Base-by-base conservation (phyloP, 2,113 vertebrate genomes). In the Megaptera novaeangliae region DNA sequence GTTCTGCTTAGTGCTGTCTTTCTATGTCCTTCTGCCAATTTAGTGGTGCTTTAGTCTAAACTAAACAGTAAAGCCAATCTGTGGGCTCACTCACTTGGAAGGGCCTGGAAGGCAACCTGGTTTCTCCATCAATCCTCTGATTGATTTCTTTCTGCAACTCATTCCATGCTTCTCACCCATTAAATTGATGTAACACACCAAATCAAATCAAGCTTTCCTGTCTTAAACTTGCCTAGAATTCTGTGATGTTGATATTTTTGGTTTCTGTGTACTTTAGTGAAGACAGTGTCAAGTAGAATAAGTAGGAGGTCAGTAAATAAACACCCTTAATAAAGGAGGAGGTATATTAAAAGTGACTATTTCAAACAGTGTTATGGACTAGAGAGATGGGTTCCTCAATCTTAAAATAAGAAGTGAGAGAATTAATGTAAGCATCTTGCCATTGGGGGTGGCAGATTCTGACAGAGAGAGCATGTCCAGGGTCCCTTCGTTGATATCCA, bases 111-210 rank as follows among this genome's bases (percentile, higher is more conserved):
- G 78, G 39, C 34, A 80, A 21, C 44, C 82, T 97, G 86, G 31
- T 80, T 94, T 87, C 75, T 46, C 88, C 75, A 66, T 94, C 69
- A 87, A 0, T 44, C 12, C 20, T 89, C 77, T 82, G 92, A 78
- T 27, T 77, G 31, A 80, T 74, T 92, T 87, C 83, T 74, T 88
- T 95, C 88, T 96, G 49, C n/a, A 75, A 6, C n/a, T 94, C 84
- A 59, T 77, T 84, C 80, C 41, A 44, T 66, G 31, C 63, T 63
- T 78, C 82, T 93, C 88, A 55, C 71, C 75, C 92, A 68, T 77
- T 80, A 94, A 87, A 69, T 2, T 49, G 88, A 84, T 80, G 29
- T 87, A 71, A 57, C 75, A 69, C 59, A 61, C 15, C 44, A 75
- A 92, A 90, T 81, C 61, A 80, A 92, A 91, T 88, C 72, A 88